Conservation (phyloP, 2,888 invertebrate genomes). For the Portevinia maculata region DNA sequence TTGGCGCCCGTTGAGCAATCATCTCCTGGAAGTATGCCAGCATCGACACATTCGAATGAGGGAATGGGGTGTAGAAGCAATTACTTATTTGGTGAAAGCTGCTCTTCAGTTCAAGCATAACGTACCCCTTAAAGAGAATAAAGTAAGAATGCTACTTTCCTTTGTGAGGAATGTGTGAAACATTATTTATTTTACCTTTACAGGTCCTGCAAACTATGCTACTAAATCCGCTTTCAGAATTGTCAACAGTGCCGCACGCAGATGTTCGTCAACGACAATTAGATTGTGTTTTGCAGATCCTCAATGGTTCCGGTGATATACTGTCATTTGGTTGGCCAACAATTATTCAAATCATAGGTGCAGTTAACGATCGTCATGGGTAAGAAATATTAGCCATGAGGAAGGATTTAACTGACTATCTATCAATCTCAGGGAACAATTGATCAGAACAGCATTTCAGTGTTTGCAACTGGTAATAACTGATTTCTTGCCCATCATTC, state of each 20-base stretch:
- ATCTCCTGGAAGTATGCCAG: slow-evolving; percentile 97
- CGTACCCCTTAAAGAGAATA: slow-evolving; percentile 92
- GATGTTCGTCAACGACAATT: slow-evolving; percentile 97
- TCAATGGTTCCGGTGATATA: slow-evolving; percentile 96
- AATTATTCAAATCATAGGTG: slow-evolving; percentile 97
- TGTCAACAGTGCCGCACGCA: slow-evolving; percentile 94
- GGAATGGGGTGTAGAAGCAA: slow-evolving; percentile 98
- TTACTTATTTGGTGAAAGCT: slow-evolving; percentile 96
- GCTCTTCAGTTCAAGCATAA: slow-evolving; percentile 94
- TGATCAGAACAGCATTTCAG: slow-evolving; percentile 97
- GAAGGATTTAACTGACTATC: neutral
- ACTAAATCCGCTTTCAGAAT: slow-evolving; percentile 94
- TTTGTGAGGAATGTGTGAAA: neutral
- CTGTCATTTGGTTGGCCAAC: slow-evolving; percentile 97
- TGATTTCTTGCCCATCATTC: slow-evolving; percentile 96
- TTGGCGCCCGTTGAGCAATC: slow-evolving; percentile 97
- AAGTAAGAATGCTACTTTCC: slow-evolving; percentile 84
- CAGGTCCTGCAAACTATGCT: slow-evolving; percentile 92
- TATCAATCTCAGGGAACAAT: slow-evolving; percentile 87
- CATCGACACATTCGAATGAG: slow-evolving; percentile 97
- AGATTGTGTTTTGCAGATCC: slow-evolving; percentile 95
- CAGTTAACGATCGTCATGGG: slow-evolving; percentile 96
- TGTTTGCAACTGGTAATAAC: slow-evolving; percentile 97
- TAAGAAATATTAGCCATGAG: slow-evolving; percentile 79
- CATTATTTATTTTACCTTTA: slow-evolving; percentile 42